Evolutionary conservation across 2,888 invertebrate genomes (phyloP).

Genomic region (Clistopyga incitator): DNA sequence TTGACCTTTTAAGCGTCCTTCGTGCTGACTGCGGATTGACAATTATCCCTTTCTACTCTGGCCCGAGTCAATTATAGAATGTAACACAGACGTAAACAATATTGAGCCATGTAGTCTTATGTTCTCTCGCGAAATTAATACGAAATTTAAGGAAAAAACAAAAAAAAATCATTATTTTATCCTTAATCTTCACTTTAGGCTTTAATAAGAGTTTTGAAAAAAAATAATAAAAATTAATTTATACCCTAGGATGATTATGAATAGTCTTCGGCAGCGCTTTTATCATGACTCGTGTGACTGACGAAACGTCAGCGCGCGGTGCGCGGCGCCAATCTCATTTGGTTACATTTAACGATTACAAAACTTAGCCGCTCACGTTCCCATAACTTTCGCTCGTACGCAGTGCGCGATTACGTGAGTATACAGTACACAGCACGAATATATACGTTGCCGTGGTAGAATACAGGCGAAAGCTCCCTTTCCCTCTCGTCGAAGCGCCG

Average conservation of each 20-base stretch:
- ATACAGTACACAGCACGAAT: not conserved
- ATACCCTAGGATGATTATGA: not conserved
- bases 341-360: slow-evolving; percentile 29
- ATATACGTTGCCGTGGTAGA: slow-evolving; percentile 15
- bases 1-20: too few species aligned
- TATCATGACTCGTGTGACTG: not conserved
- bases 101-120: too few species aligned
- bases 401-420: slow-evolving; percentile 24
- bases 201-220: too few species aligned
- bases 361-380: slow-evolving; percentile 28
- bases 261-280: not conserved
- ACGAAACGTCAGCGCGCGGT: slow-evolving; percentile 16
- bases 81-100: too few species aligned
- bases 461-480: slow-evolving; percentile 30
- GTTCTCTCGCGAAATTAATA: too few species aligned
- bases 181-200: too few species aligned
- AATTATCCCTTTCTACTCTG: too few species aligned
- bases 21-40: too few species aligned
- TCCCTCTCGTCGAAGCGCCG: slow-evolving; percentile 24
- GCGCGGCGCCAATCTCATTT: slow-evolving; percentile 29
- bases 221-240: too few species aligned
- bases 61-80: too few species aligned
- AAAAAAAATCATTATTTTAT: too few species aligned
- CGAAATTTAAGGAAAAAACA: too few species aligned
- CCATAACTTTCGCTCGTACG: slow-evolving; percentile 35